Evolutionary conservation across 2,888 invertebrate genomes (phyloP).

Genomic region (Mythimna vitellina): DNA sequence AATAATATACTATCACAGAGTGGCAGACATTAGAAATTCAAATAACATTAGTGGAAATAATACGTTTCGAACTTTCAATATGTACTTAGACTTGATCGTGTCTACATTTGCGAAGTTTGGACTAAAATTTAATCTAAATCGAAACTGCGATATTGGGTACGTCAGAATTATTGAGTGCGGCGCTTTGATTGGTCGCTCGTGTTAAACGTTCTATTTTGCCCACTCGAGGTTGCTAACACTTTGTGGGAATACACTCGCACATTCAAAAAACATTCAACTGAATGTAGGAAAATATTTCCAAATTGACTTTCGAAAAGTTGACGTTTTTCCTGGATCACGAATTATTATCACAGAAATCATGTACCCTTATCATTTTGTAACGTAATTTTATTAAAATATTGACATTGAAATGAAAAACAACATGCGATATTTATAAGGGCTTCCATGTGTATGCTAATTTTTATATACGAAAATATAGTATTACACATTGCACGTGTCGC

Average conservation of each 20-base stretch:
- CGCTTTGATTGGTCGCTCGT: constrained; percentile 36
- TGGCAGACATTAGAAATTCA: constrained; percentile 27
- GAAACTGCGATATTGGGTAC: constrained; percentile 36
- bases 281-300: neutral
- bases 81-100: constrained; percentile 25
- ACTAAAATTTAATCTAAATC: constrained; percentile 51
- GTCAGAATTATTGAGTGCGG: constrained; percentile 35
- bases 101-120: constrained; percentile 31
- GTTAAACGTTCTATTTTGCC: constrained; percentile 27
- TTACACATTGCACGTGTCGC: constrained; percentile 26
- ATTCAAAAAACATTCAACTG: constrained; percentile 2
- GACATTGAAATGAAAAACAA: constrained; percentile 3
- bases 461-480: constrained; percentile 38
- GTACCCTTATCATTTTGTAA: neutral
- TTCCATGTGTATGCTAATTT: constrained; percentile 40
- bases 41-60: constrained; percentile 35
- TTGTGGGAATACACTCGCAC: constrained; percentile 5
- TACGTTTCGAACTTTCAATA: constrained; percentile 32
- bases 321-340: neutral
- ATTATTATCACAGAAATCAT: neutral
- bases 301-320: constrained; percentile 23
- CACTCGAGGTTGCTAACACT: constrained; percentile 10
- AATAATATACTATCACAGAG: constrained; percentile 18
- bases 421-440: constrained; percentile 16
- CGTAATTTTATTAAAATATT: neutral